These are phyloP conservation scores for Adela reaumurella DNA, from an alignment of 2,888 invertebrate genomes.

Conservation along the genomic window DNA sequence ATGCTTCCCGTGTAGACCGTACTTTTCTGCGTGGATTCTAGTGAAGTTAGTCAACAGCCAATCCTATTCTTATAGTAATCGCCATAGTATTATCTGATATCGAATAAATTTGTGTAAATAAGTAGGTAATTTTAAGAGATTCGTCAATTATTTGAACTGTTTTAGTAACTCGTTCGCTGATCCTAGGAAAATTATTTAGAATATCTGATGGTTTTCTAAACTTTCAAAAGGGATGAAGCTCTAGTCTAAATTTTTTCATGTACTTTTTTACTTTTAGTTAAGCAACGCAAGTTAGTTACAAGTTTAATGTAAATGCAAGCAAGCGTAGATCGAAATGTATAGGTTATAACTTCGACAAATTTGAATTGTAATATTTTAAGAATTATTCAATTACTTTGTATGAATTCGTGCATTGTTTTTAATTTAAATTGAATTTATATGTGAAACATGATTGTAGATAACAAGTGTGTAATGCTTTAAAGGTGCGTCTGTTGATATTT, in stretches of 20 bases:
- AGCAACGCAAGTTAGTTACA: not conserved
- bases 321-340: too few species aligned
- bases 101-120: not conserved
- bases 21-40: too few species aligned
- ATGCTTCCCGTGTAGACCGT: too few species aligned
- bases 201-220: conserved; percentile 3
- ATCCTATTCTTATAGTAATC: not conserved
- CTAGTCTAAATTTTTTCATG: not conserved
- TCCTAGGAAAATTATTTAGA: conserved; percentile 12
- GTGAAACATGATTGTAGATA: not conserved
- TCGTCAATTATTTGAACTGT: not conserved
- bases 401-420: not conserved
- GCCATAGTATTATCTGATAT: not conserved
- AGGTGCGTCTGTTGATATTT: not conserved
- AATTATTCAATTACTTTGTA: not conserved
- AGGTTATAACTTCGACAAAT: too few species aligned
- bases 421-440: not conserved
- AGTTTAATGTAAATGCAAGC: too few species aligned
- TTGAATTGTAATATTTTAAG: too few species aligned
- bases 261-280: not conserved
- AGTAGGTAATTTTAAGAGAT: not conserved
- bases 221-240: too few species aligned
- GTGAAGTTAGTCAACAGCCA: too few species aligned
- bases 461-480: not conserved
- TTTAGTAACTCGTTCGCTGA: too few species aligned